A percentile compares a stretch with the other conserved stretches of the same genome.
These are phyloP conservation scores for Scrobipalpa atriplicella DNA, from an alignment of 2,888 invertebrate species.

Conservation along the genomic window DNA sequence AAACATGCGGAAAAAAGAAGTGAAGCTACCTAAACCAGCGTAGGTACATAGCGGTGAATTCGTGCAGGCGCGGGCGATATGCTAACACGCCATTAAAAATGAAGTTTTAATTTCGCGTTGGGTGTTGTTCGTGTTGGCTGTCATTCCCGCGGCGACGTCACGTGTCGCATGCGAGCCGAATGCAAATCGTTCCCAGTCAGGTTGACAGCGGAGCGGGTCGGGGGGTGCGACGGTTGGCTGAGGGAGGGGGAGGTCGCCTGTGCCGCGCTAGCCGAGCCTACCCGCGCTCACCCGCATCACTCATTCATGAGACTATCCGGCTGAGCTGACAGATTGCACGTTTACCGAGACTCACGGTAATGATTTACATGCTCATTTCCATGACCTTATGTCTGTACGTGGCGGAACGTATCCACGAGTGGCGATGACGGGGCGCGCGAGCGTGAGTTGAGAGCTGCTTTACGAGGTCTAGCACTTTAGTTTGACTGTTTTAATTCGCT, in stretches of 20 bases:
- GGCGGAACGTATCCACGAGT: conserved; percentile 1
- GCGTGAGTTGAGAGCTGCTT: neutral
- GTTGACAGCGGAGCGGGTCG: conserved; percentile 31
- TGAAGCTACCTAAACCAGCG: neutral
- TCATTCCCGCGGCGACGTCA: conserved; percentile 40
- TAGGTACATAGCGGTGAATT: conserved; percentile 43
- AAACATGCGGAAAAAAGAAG: neutral
- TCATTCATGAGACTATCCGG: conserved; percentile 43
- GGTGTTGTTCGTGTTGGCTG: conserved; percentile 47
- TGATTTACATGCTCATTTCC: conserved; percentile 24
- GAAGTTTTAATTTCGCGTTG: conserved; percentile 69
- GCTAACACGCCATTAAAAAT: conserved; percentile 74
- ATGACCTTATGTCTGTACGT: conserved; percentile 11
- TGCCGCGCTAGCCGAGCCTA: conserved; percentile 22
- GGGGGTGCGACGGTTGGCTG: conserved; percentile 26
- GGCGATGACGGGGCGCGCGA: neutral
- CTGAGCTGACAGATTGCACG: conserved; percentile 42
- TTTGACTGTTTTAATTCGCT: too few species aligned
- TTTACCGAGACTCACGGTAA: conserved; percentile 27
- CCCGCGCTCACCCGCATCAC: conserved; percentile 37
- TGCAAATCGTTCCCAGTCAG: conserved; percentile 54
- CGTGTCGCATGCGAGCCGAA: conserved; percentile 49
- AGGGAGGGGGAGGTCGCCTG: neutral
- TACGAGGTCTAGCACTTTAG: neutral
- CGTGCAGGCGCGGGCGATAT: conserved; percentile 48